Base-by-base conservation (phyloP, 1,140 invertebrate genomes). In the Brachionus angularis region DNA sequence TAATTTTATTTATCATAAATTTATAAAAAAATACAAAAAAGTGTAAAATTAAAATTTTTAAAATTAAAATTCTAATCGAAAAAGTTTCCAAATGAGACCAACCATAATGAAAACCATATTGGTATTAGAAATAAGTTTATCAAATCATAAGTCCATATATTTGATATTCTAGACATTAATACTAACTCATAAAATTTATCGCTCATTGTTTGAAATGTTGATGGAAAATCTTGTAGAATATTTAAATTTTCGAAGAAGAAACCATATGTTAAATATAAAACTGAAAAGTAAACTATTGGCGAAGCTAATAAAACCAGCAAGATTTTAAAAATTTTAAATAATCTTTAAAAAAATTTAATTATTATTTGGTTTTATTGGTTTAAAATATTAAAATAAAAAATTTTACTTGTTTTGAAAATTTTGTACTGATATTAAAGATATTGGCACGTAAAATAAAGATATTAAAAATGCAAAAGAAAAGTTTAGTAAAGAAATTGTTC, bases 131-230 rank as follows among this genome's bases (percentile, higher is more conserved):
- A 58, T 58, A 58, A 58, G 39, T 58, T 58, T 0, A 58, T 14
- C 53, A 58, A 39, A 36, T 58, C 53, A 58, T 58, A 58, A 12
- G 53, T 58, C 53, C 53, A 58, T 12, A 58, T 58, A 36, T 36
- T 5, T 12, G 53, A 58, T 23, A 58, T 58, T 39, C 25, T 39
- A 1, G 53, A 58, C 5, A 23, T 10, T 39, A 25, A 23, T 39
- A 58, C 33, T 39, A 58, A 58, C 23, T 58, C 33, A 25, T 42
- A 58, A 3, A 58, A 39, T 12, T 39, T 36, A 1, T 58, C 53
- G 18, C 53, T 39, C 10, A 58, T 3, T 21, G 21, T 18, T 39
- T 16, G n/a, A 58, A 36, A 58, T 5, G 39, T 1, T 3, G 18
- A 34, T 1, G 8, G 33, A 12, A 10, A 36, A 39, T 39, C 39